Evolutionary conservation across 2,797 vertebrate genomes (phyloP).

Genomic region (Lateolabrax maculatus): DNA sequence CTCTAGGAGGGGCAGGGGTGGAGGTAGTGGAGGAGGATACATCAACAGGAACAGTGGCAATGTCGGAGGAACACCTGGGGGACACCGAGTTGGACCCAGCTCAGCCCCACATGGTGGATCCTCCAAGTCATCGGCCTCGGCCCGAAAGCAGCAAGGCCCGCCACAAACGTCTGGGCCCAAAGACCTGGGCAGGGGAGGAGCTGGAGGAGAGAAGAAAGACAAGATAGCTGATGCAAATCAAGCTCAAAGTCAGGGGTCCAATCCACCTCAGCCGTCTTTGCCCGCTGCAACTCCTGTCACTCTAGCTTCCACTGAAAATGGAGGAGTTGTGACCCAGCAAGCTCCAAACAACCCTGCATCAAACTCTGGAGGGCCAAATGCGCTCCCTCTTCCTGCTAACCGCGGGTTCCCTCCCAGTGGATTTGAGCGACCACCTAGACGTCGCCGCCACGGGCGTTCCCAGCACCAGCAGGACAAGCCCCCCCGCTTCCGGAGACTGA

Average conservation of each 20-base stretch:
- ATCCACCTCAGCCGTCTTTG: constrained; percentile 64
- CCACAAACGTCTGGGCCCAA: constrained; percentile 77
- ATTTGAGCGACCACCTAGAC: constrained; percentile 88
- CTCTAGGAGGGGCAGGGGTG: constrained; percentile 91
- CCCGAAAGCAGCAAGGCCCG: constrained; percentile 80
- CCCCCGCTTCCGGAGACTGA: constrained; percentile 92
- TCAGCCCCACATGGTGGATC: constrained; percentile 76
- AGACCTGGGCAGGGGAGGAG: constrained; percentile 77
- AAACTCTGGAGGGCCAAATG: constrained; percentile 74
- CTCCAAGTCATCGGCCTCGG: constrained; percentile 75
- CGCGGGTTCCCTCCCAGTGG: constrained; percentile 79
- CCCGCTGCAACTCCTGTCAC: constrained; percentile 63
- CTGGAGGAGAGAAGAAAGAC: constrained; percentile 83
- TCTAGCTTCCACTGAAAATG: constrained; percentile 80
- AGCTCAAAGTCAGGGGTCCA: constrained; percentile 76
- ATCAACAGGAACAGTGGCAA: constrained; percentile 80
- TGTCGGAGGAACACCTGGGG: constrained; percentile 73
- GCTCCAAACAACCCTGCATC: constrained; percentile 65
- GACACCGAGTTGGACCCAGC: constrained; percentile 77
- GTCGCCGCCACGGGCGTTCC: constrained; percentile 90
- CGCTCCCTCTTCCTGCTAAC: constrained; percentile 62
- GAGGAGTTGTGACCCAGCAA: constrained; percentile 70
- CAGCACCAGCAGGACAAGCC: constrained; percentile 97
- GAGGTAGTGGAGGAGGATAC: constrained; percentile 82
- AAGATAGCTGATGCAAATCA: constrained; percentile 78